These are phyloP conservation scores for Dorcus hopei DNA, from an alignment of 2,888 invertebrate genomes.

Conservation along the genomic window DNA sequence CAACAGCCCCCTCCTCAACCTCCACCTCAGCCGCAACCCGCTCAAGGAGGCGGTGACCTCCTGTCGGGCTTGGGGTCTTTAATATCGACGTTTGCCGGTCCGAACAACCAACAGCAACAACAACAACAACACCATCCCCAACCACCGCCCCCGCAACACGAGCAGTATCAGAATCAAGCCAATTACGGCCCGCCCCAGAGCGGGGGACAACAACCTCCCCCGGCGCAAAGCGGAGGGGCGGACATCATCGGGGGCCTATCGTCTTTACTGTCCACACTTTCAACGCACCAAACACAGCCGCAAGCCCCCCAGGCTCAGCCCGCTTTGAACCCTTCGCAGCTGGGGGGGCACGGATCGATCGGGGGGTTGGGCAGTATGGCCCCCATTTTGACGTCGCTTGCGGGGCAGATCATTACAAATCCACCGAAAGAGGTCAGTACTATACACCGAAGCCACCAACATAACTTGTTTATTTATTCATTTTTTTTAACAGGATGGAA, in stretches of 20 bases:
- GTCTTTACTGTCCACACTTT: constrained; percentile 14
- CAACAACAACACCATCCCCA: constrained; percentile 2
- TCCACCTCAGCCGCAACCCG: neutral
- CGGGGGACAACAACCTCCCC: neutral
- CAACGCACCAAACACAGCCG: constrained; percentile 10
- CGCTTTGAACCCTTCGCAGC: constrained; percentile 18
- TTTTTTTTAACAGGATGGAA: neutral
- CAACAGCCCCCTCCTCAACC: neutral
- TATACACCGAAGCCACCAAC: too few relatives aligned
- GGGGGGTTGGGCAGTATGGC: constrained; percentile 45
- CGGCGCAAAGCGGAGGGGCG: neutral
- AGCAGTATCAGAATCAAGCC: neutral
- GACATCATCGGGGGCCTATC: constrained; percentile 11
- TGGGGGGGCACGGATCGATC: constrained; percentile 35
- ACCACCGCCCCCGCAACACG: neutral
- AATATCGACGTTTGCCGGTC: constrained; percentile 6
- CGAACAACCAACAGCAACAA: constrained; percentile 11
- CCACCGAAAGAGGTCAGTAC: constrained; percentile 26
- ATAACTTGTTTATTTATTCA: neutral
- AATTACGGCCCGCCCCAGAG: neutral
- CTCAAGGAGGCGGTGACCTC: constrained; percentile 5
- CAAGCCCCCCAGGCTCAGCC: constrained; percentile 9
- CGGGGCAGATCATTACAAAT: constrained; percentile 35
- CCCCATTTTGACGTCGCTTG: constrained; percentile 39
- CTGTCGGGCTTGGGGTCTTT: constrained; percentile 11